Base-by-base conservation (phyloP, 1,140 invertebrate species). In the Telenomus remus region DNA sequence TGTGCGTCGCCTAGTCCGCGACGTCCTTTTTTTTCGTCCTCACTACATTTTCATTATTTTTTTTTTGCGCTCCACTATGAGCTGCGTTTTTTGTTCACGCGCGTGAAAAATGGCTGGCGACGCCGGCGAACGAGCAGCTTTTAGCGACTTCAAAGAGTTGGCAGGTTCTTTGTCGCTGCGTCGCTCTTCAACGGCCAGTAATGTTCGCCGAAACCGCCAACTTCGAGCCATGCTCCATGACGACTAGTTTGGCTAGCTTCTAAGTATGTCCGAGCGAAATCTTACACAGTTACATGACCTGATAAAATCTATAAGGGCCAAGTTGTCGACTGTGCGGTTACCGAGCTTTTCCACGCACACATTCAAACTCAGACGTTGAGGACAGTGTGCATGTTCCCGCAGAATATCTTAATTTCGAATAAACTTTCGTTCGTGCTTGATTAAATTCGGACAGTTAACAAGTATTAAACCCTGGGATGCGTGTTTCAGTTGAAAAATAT, bases 101-200 rank as follows among this genome's bases (percentile, higher is more conserved):
- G 47, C 47, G 57, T 54, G 55, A 48, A 70, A 78, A 74, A 78
- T 61, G 64, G 55, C 37, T 51, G 51, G 71, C 14, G 39, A 74
- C 54, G 79, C 61, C 74, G 34, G 57, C 60, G 63, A 78, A 63
- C 79, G 76, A 74, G 53, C 59, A 66, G 82, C 83, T 84, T 85
- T 83, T 77, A 85, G 82, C 71, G 75, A 84, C 84, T 85, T 85
- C 82, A 85, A 85, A 86, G 85, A 59, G 48, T n/a, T n/a, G n/a
- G n/a, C n/a, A n/a, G n/a, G n/a, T 65, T 73, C 63, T 27, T 27
- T 27, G 68, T 53, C 61, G 71, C 76, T 76, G 75, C 72, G 60
- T 57, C 59, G 59, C 59, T 48, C 27, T 64, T 11, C 61, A 54
- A 35, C 55, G 46, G 35, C 48, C 53, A 60, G 53, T 65, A 54